These are phyloP conservation scores for Panonychus citri DNA, from an alignment of 1,140 invertebrate genomes.

Conservation along the genomic window DNA sequence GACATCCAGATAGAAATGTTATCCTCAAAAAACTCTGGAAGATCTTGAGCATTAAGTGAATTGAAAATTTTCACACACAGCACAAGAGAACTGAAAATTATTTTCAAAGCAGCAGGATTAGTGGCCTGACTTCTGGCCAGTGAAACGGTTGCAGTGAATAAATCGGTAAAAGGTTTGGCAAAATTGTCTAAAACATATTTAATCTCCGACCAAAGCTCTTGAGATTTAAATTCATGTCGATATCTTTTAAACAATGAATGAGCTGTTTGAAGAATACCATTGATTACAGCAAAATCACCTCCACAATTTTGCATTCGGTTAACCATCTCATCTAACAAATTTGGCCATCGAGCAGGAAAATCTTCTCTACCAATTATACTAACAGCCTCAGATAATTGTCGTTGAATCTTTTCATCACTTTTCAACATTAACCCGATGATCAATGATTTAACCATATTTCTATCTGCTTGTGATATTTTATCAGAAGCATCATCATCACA, in stretches of 20 bases:
- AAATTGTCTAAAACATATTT: conserved; percentile 84
- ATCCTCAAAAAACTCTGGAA: conserved; percentile 96
- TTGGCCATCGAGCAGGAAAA: conserved; percentile 83
- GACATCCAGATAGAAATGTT: conserved; percentile 86
- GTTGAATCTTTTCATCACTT: conserved; percentile 65
- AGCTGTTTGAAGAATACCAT: conserved; percentile 76
- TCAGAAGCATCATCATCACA: conserved; percentile 39
- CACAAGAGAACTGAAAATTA: conserved; percentile 69
- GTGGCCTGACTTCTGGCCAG: conserved; percentile 47
- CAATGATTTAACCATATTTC: conserved; percentile 50
- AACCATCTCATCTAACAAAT: conserved; percentile 32
- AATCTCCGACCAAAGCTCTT: conserved; percentile 82
- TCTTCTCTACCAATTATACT: conserved; percentile 81
- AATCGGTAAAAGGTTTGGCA: conserved; percentile 71
- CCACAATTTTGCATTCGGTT: conserved; percentile 25
- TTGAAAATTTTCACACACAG: conserved; percentile 89
- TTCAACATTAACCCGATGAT: conserved; percentile 82
- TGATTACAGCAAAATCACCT: conserved; percentile 80
- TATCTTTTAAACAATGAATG: conserved; percentile 91
- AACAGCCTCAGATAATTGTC: conserved; percentile 83
- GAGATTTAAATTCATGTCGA: conserved; percentile 81
- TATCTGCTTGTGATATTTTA: conserved; percentile 53
- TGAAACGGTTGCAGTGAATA: conserved; percentile 67
- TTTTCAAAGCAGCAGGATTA: conserved; percentile 52
- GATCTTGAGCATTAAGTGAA: conserved; percentile 83